Conservation (phyloP, 2,888 invertebrate species). For the Sthenelais limicola region DNA sequence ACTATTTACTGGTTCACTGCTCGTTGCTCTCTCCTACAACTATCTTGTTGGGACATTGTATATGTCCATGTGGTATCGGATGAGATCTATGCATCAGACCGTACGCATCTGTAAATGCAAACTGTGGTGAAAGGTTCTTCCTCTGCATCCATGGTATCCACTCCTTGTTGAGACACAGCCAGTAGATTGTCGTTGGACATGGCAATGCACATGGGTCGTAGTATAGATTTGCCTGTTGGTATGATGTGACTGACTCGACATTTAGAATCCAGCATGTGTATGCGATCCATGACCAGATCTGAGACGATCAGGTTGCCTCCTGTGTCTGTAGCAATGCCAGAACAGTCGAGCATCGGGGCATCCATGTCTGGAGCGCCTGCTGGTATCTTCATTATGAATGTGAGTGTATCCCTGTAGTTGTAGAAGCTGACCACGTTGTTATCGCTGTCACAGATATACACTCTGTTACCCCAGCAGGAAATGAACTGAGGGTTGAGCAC, state of each 20-base stretch:
- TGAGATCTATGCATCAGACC: too few species aligned
- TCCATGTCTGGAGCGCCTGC: neutral
- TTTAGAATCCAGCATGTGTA: conserved; percentile 42
- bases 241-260: conserved; percentile 44
- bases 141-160: conserved; percentile 31
- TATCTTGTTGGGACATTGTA: too few species aligned
- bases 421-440: conserved; percentile 46
- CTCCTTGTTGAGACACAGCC: conserved; percentile 47
- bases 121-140: conserved; percentile 10
- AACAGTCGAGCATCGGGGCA: conserved; percentile 47
- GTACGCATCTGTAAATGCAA: conserved; percentile 41
- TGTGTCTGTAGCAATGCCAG: conserved; percentile 45
- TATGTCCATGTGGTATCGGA: too few species aligned
- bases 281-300: conserved; percentile 40
- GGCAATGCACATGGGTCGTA: conserved; percentile 45
- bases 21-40: too few species aligned
- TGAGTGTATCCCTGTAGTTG: conserved; percentile 35
- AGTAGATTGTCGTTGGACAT: conserved; percentile 42
- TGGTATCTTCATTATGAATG: conserved; percentile 44
- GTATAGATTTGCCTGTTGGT: conserved; percentile 30
- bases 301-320: conserved; percentile 47
- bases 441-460: conserved; percentile 48
- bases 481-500: conserved; percentile 44
- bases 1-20: too few species aligned
- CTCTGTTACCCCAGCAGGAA: conserved; percentile 40